Base-by-base conservation (phyloP, 2,113 vertebrate genomes). In the Cephalopholis sonnerati region DNA sequence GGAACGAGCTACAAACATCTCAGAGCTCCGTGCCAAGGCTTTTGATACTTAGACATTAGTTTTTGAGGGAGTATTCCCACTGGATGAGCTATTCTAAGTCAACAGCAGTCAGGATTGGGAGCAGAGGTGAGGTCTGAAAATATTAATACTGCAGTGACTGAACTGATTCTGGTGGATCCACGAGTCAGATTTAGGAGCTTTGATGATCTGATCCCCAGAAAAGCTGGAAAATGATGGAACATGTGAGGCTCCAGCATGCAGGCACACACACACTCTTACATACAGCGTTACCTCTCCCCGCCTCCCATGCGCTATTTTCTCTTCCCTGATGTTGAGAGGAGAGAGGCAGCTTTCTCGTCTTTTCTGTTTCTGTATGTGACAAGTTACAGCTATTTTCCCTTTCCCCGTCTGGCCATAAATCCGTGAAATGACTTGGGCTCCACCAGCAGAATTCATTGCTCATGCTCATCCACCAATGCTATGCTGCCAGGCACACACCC, bases 361-460 rank as follows among this genome's bases (percentile, higher is more conserved):
- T 75, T 53, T 78, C 77, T 79, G 44, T 55, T 3, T 48, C 24
- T 22, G 13, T 22, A 16, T 46, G 64, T 32, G 61, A 71, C 67
- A 50, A 71, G 73, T 72, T 64, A 58, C 53, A 63, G 65, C 63
- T 25, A 65, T 79, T 84, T 76, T 73, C 65, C 2, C 36, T 13
- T 44, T 24, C 58, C n/a, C 15, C 25, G 62, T 72, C 69, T 87
- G 80, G 74, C 74, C 74, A 91, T 54, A 85, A 87, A 87, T 81
- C 85, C 48, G 32, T 91, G 85, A 87, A 91, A 89, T 87, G 83
- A 91, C 80, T 87, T 25, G 74, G 58, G 77, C 69, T 76, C 66
- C 83, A 36, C 24, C 79, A 24, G 27, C 77, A 71, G 81, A 50
- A 61, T 84, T 71, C 64, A 83, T 83, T n/a, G 15, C 87, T 81